A percentile compares a stretch with the other conserved stretches of the same genome.
Conservation (phyloP, 2,888 invertebrate species). For the Pteria penguin region DNA sequence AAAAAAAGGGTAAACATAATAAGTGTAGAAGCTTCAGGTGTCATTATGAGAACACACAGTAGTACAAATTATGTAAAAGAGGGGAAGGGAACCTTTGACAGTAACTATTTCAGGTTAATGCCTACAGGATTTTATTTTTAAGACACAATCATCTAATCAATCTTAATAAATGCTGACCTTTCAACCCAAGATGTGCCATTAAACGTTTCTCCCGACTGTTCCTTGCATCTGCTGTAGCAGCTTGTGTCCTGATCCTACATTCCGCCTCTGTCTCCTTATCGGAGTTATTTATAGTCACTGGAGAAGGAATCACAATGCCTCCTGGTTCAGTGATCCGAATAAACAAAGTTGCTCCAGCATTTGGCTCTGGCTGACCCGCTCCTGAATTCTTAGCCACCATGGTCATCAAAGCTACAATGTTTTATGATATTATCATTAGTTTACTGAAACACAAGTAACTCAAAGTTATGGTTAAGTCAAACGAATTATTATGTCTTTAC, state of each 20-base stretch:
- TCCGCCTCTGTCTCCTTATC: conserved; percentile 1
- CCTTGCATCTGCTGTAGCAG: conserved; percentile 53
- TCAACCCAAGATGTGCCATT: conserved; percentile 68
- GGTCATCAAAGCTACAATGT: conserved; percentile 67
- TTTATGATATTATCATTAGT: neutral
- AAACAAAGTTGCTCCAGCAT: conserved; percentile 69
- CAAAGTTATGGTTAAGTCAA: too few relatives aligned
- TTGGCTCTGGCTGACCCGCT: conserved; percentile 50
- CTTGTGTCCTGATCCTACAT: conserved; percentile 51
- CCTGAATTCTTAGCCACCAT: conserved; percentile 68
- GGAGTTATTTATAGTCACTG: neutral
- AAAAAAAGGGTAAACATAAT: too few relatives aligned
- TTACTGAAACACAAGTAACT: neutral
- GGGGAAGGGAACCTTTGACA: too few relatives aligned
- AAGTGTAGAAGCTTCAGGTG: too few relatives aligned
- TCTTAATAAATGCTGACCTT: conserved; percentile 64
- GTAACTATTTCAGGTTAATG: too few relatives aligned
- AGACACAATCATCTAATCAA: too few relatives aligned
- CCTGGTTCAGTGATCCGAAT: neutral
- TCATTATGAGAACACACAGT: too few relatives aligned
- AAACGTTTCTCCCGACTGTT: conserved; percentile 62
- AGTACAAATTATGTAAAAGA: too few relatives aligned
- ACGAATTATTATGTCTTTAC: too few relatives aligned
- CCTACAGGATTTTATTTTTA: too few relatives aligned
- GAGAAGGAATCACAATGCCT: neutral